Base-by-base conservation (phyloP, 2,888 invertebrate species). In the Caenorhabditis virilis region DNA sequence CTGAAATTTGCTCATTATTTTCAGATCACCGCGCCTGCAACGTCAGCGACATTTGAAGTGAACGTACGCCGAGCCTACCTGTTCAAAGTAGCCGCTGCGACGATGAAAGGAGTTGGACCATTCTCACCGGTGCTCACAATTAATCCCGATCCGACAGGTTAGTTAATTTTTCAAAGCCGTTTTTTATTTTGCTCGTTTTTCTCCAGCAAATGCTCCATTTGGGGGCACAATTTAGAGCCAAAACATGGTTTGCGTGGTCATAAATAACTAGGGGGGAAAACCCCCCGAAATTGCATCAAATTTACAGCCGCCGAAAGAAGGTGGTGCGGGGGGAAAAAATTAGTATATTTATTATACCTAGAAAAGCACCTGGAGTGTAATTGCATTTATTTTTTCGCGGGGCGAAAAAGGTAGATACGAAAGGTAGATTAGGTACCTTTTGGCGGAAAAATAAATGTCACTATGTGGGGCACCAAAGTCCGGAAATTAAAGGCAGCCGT, bases 11-110 rank as follows among this genome's bases (percentile, higher is more conserved):
- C 13, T 30, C 13, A 18, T 42, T 36, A 11, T 35, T 51, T 70
- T 46, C 65, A 79, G 79, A 75, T 79, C 20, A 58, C 74, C 15
- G 62, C 69, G 9, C 69, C 69, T 36, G 45, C 54, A n/a, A 63
- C 61, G 20, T 72, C 72, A 15, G 68, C 74, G 45, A 64, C 69
- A 45, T 80, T 78, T 60, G 66, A 73, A 26, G 76, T 80, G 33
- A 73, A 78, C 57, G 71, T 78, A 6, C 74, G 76, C 20, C 64
- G 73, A 20, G 71, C 73, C 35, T 81, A 81, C 41, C 57, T 65
- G 85, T 90, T 97, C 83, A 93, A 93, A 93, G 91, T 95, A 83
- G 88, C 93, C 79, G 95, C 95, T 73, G 93, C 93, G 83, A 97
- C 95, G 80, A 90, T 90, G 83, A 92, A 95, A 78, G 97, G 97